Evolutionary conservation across 2,797 vertebrate species (phyloP), one percentile per base, ranked within the genome.

Genomic region (Gymnodraco acuticeps): DNA sequence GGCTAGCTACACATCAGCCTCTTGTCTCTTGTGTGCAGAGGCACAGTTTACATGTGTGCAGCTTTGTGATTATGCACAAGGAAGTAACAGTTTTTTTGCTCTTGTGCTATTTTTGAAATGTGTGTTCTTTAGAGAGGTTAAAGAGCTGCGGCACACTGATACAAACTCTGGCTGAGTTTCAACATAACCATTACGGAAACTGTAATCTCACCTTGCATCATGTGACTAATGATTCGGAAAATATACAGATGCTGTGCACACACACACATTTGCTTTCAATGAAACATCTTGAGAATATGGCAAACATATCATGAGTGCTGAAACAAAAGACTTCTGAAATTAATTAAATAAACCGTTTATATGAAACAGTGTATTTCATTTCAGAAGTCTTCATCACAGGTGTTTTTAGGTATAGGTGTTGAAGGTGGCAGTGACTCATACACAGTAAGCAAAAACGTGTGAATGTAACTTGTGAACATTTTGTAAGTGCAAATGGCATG

Each of bases 61-160:
- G 64, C 52, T 71, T 70, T 67, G 50, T 53, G 74, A 85, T 80
- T 65, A 76, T 50, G 23, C 15, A 66, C 43, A 51, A 83, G 81
- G 85, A 85, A 89, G 72, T 74, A 1, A 19, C 31, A 2, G 1
- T 51, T 65, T 56, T 27, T 65, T 50, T 23, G 9, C n/a, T 63
- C 43, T 48, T 12, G 5, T 51, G 46, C 20, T 78, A 42, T 75
- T 66, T 41, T 71, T 55, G 45, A 14, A 41, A 10, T 1, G 3
- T 43, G 23, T 46, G 14, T 43, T 46, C 20, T 12, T 51, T 4
- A 45, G 56, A 19, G 3, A 8, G n/a, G 56, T 20, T 63, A 38
- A 67, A 61, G 10, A 38, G 53, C 67, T 46, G 48, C 60, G 13
- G 27, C 46, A 23, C 0, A 5, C 47, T 68, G 8, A 72, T 64